These are phyloP conservation scores for Alcis repandata DNA, from an alignment of 2,888 invertebrate species.

Conservation along the genomic window DNA sequence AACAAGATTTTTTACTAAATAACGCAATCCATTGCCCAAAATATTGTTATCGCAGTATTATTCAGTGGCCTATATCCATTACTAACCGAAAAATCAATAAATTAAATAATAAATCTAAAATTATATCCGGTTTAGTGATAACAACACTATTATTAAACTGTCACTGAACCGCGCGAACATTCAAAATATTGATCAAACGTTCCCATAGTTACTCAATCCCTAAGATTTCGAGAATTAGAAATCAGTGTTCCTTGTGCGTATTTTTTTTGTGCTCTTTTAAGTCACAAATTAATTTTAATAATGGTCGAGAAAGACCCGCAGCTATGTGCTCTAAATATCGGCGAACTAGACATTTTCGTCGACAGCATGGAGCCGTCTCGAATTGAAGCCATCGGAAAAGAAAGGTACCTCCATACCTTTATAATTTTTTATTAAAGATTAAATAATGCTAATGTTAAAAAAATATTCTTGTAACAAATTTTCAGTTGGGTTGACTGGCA, in stretches of 20 bases:
- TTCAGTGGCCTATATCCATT: too few species aligned
- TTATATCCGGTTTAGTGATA: background rate
- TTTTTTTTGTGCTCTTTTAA: background rate
- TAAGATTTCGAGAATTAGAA: background rate
- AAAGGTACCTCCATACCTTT: too few species aligned
- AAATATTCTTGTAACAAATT: slow-evolving; percentile 31
- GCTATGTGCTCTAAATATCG: slow-evolving; percentile 86
- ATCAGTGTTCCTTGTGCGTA: background rate
- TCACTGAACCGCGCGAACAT: slow-evolving; percentile 38
- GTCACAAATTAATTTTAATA: slow-evolving; percentile 21
- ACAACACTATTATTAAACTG: background rate
- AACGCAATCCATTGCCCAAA: background rate
- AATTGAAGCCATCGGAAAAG: slow-evolving; percentile 90
- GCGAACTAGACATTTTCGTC: slow-evolving; percentile 92
- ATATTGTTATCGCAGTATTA: too few species aligned
- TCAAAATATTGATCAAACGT: slow-evolving; percentile 56
- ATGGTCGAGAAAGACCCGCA: slow-evolving; percentile 84
- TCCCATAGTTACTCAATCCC: slow-evolving; percentile 54
- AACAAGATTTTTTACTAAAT: background rate
- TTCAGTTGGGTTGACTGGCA: slow-evolving; percentile 93
- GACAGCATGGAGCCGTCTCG: slow-evolving; percentile 89
- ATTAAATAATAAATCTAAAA: too few species aligned
- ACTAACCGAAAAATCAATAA: too few species aligned
- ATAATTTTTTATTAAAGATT: slow-evolving; percentile 5
- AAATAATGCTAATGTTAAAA: background rate